Evolutionary conservation across 1,140 invertebrate genomes (phyloP), one percentile per base, ranked within the genome.

Genomic region (Lasaia peninsularis): DNA sequence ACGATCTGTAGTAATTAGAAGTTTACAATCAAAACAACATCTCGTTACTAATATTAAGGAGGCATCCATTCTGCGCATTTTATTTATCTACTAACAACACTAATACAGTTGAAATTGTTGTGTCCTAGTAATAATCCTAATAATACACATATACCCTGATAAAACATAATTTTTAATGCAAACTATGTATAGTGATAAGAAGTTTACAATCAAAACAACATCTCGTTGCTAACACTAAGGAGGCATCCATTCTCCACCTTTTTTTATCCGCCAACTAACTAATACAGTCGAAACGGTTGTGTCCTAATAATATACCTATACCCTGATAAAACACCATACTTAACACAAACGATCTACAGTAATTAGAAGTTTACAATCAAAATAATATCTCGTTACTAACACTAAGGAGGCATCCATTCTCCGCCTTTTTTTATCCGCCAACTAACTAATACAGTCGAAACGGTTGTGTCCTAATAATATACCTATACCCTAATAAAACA

Each of bases 51-150:
- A 48, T 16, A 48, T 48, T 48, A 20, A 48, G 40, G 20, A 21
- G 18, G 40, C 18, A 21, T 21, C 40, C 40, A 48, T 48, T 48
- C 24, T 20, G 24, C 40, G 18, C 16, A 51, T 14, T 44, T 32
- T 37, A 32, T 52, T 59, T 59, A 52, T 52, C 31, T 52, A 10
- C 40, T 12, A 32, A 52, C 28, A 31, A 33, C 28, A 18, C 28
- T 34, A 33, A 52, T 52, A 52, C 50, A 33, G 50, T 52, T 31
- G 16, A 48, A 21, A 10, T 10, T 12, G 9, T 24, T 11, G 50
- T n/a, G n/a, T n/a, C n/a, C n/a, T n/a, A n/a, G n/a, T n/a, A n/a
- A n/a, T n/a, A n/a, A n/a, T 24, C 12, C 12, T 6, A 31, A 34
- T 21, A 28, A 61, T 56, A n/a, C n/a, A n/a, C n/a, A n/a, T n/a